These are phyloP conservation scores for Propithecus coquereli DNA, from an alignment of 2,113 vertebrate species.

Conservation along the genomic window DNA sequence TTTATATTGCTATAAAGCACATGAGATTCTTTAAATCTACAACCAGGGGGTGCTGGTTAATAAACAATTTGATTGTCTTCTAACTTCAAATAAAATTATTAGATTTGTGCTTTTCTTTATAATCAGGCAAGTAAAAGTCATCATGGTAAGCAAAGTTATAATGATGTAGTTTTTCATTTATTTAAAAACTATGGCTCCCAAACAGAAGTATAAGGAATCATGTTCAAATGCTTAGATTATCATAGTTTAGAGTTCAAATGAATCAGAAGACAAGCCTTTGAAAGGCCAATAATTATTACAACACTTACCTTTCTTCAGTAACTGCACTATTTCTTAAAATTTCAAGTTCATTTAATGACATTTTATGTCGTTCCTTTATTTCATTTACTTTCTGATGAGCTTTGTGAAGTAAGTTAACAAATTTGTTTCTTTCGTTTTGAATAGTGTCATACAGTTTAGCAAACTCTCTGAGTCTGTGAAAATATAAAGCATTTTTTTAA, in stretches of 20 bases:
- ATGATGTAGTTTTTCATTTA: not conserved
- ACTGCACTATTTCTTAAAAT: conserved; percentile 84
- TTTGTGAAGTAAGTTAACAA: conserved; percentile 84
- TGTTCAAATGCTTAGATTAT: not conserved
- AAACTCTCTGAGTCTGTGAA: conserved; percentile 85
- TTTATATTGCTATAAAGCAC: not conserved
- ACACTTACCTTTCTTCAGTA: conserved; percentile 88
- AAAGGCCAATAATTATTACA: not conserved
- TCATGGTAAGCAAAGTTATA: not conserved
- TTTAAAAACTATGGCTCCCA: not conserved
- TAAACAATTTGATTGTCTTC: not conserved
- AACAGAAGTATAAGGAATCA: not conserved
- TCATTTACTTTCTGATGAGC: conserved; percentile 86
- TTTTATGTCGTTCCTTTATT: conserved; percentile 83
- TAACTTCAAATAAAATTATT: not conserved
- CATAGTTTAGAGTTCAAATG: not conserved
- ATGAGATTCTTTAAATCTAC: not conserved
- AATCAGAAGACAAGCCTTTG: not conserved
- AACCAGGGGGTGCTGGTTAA: not conserved
- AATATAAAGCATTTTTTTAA: conserved; percentile 56
- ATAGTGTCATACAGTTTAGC: conserved; percentile 83
- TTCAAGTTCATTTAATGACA: conserved; percentile 87
- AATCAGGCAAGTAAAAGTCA: not conserved
- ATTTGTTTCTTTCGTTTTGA: conserved; percentile 89
- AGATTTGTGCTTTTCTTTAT: not conserved